phyloP scores from a whole-genome alignment of 2,888 invertebrate species.

The Drosophila maculinotata region DNA sequence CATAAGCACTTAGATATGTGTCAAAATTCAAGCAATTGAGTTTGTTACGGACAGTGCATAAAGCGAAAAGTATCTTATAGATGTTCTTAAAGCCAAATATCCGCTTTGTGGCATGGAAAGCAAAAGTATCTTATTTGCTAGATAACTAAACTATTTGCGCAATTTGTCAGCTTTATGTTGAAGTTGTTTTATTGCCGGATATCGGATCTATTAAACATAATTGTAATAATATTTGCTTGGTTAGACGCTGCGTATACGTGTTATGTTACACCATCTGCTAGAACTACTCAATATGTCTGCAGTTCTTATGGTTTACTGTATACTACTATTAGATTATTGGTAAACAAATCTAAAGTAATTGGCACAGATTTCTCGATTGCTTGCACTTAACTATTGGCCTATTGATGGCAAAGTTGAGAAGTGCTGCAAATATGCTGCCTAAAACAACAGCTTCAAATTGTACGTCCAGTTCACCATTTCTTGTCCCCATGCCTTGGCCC shows the following conservation, averaged over 20 bases:
- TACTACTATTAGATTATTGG: not conserved
- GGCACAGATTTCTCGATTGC: constrained; percentile 21
- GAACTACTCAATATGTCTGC: too few species aligned
- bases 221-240: too few species aligned
- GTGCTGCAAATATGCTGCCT: constrained; percentile 24
- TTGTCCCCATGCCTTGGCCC: not conserved
- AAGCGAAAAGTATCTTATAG: constrained; percentile 41
- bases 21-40: constrained; percentile 75
- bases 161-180: constrained; percentile 3
- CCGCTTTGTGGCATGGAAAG: constrained; percentile 7
- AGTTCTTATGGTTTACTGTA: too few species aligned
- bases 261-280: too few species aligned
- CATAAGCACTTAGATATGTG: constrained; percentile 74
- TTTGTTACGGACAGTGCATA: constrained; percentile 51
- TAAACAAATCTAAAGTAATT: constrained; percentile 13
- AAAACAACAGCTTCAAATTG: constrained; percentile 32
- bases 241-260: too few species aligned
- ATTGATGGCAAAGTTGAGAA: constrained; percentile 22
- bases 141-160: not conserved
- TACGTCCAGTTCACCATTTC: constrained; percentile 14
- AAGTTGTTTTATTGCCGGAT: too few species aligned
- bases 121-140: not conserved
- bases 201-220: too few species aligned
- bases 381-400: constrained; percentile 14
- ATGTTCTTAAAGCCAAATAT: constrained; percentile 41